Percentiles rank a stretch among this genome's conserved stretches.
Conservation (phyloP, 2,888 invertebrate species). For the Thalpophila matura region DNA sequence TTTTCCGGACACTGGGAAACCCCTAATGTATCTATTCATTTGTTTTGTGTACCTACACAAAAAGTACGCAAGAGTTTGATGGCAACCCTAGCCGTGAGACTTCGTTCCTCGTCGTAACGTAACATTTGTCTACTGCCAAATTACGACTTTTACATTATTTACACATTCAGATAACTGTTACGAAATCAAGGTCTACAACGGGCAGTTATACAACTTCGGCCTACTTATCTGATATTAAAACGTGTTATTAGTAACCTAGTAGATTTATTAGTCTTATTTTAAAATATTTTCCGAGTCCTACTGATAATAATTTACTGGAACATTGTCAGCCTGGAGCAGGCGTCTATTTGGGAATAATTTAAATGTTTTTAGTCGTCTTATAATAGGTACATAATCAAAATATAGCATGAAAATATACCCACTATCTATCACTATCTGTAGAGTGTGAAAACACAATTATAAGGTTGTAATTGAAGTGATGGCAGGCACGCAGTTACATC, state of each 20-base stretch:
- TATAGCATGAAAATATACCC: not conserved
- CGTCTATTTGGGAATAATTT: not conserved
- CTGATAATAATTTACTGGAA: not conserved
- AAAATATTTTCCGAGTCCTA: not conserved
- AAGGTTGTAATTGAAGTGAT: slow-evolving; percentile 45
- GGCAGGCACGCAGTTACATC: slow-evolving; percentile 34
- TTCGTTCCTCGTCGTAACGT: slow-evolving; percentile 67
- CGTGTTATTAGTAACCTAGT: not conserved
- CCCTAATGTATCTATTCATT: too few relatives aligned
- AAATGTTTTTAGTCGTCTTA: too few relatives aligned
- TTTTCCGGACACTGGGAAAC: too few relatives aligned
- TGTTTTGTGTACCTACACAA: too few relatives aligned
- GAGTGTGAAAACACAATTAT: slow-evolving; percentile 42
- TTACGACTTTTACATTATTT: slow-evolving; percentile 67
- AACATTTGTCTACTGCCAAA: slow-evolving; percentile 72
- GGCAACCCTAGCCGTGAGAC: slow-evolving; percentile 55
- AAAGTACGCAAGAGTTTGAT: slow-evolving; percentile 2
- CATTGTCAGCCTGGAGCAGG: not conserved
- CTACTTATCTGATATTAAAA: slow-evolving; percentile 19
- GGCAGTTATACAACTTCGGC: slow-evolving; percentile 25
- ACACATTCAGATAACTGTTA: slow-evolving; percentile 59
- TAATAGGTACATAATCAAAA: slow-evolving; percentile 1
- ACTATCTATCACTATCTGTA: slow-evolving; percentile 15
- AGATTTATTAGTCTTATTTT: not conserved
- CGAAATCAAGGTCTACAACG: slow-evolving; percentile 44